Evolutionary conservation across 2,888 invertebrate species (phyloP).

Genomic region (Acronicta alni): DNA sequence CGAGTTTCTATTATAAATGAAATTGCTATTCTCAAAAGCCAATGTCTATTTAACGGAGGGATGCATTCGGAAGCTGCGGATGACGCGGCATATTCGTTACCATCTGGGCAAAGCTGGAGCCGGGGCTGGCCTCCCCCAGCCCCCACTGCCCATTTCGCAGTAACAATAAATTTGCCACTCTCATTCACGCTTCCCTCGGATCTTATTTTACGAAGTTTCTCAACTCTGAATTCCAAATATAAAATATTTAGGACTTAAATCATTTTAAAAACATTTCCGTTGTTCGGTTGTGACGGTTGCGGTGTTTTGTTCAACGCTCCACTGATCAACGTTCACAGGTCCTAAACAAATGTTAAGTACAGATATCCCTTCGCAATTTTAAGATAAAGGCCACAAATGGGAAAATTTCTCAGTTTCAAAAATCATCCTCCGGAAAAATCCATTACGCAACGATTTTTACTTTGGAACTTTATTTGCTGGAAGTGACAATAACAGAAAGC

Average conservation of each 20-base stretch:
- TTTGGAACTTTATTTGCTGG: constrained; percentile 4
- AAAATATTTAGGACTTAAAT: constrained; percentile 34
- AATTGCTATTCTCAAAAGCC: constrained; percentile 41
- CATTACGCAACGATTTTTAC: constrained; percentile 4
- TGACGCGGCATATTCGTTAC: constrained; percentile 47
- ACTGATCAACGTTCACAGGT: constrained; percentile 4
- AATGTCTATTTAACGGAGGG: constrained; percentile 45
- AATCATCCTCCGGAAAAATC: not conserved
- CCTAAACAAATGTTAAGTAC: constrained; percentile 10
- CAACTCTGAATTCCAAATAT: constrained; percentile 30
- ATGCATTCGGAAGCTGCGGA: constrained; percentile 44
- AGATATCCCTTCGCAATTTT: no score
- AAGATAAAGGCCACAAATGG: no score
- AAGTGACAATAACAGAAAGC: constrained; percentile 13
- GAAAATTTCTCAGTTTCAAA: not conserved
- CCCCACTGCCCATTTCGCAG: constrained; percentile 19
- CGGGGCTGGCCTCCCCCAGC: constrained; percentile 1
- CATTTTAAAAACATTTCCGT: constrained; percentile 38
- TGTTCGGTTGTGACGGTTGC: constrained; percentile 7
- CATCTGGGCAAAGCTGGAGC: constrained; percentile 26
- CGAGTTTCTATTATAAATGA: constrained; percentile 33
- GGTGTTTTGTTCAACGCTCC: constrained; percentile 13
- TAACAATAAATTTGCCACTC: constrained; percentile 47
- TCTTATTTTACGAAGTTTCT: constrained; percentile 47
- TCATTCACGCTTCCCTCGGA: constrained; percentile 46